Percentiles rank a stretch among this genome's conserved stretches.
Conservation (phyloP, 2,888 invertebrate species). For the Orchesella flavescens region DNA sequence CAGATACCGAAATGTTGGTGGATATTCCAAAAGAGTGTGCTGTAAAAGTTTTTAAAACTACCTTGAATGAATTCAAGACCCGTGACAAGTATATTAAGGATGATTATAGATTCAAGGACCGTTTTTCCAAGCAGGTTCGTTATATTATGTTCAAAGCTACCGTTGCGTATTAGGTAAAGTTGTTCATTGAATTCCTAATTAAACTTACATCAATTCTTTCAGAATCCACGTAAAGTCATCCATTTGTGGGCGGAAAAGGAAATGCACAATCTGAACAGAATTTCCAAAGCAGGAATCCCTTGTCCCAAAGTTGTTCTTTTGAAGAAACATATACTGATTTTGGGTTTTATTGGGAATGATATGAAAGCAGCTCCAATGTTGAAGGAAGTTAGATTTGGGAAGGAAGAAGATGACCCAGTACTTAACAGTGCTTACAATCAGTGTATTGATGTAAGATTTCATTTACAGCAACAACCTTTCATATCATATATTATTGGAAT, state of each 20-base stretch:
- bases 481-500: too few relatives aligned
- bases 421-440: constrained; percentile 76
- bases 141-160: constrained; percentile 80
- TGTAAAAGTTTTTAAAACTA: constrained; percentile 79
- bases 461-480: background rate
- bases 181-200: too few relatives aligned
- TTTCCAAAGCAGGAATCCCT: constrained; percentile 74
- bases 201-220: too few relatives aligned
- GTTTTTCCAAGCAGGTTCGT: constrained; percentile 75
- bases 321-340: constrained; percentile 78
- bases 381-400: constrained; percentile 75
- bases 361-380: constrained; percentile 77
- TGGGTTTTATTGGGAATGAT: constrained; percentile 78
- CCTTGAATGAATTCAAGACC: constrained; percentile 78
- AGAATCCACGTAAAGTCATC: constrained; percentile 78
- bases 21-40: constrained; percentile 76
- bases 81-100: constrained; percentile 78
- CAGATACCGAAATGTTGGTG: constrained; percentile 48
- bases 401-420: constrained; percentile 76
- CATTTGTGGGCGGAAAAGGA: constrained; percentile 80
- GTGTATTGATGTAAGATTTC: constrained; percentile 73
- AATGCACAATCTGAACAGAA: constrained; percentile 77
- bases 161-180: too few relatives aligned
- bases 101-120: constrained; percentile 79
- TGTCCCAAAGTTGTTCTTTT: constrained; percentile 77